Base-by-base conservation (phyloP, 1,140 invertebrate species). In the Neuroterus valhalla region DNA sequence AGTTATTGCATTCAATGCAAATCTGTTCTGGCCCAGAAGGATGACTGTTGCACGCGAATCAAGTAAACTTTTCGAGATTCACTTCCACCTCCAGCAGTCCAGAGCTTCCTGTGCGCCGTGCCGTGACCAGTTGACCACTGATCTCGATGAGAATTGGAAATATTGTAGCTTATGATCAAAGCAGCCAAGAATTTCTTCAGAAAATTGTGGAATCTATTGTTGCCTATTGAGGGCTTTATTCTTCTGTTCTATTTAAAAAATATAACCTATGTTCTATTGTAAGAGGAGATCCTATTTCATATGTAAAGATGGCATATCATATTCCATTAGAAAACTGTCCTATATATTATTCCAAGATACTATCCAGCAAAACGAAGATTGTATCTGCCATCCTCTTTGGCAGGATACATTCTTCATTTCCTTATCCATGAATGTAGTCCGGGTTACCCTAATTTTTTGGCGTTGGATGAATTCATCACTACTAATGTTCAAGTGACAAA, bases 1-100 rank as follows among this genome's bases (percentile, higher is more conserved):
- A 84, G 75, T 85, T 84, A 85, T 84, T 79, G 81, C 81, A 83
- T 85, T 85, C 72, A 82, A 84, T 87, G 84, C 82, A 81, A 84
- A 85, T 87, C 77, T 78, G 71, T 68, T 44, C 55, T 62, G 55
- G 55, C 23, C 55, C 55, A 62, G 6, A 42, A 48, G 74, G 68
- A 55, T 21, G 44, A 69, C 38, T 31, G 55, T 70, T 72, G 69
- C 31, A 66, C 31, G 23, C 52, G 72, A 23, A 76, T 79, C 71
- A 76, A 50, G 66, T 44, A 52, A 75, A 81, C 74, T 31, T 66
- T 70, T 46, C 46, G 19, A 55, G 23, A 46, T 62, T 17, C 14
- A 21, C 66, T 70, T 75, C 73, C 55, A 66, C 26, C 21, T 73
- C 48, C 26, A 55, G 23, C 69, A 68, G 46, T 68, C 31, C 14